A percentile compares a stretch with the other conserved stretches of the same genome.
Evolutionary conservation across 2,113 vertebrate genomes (phyloP).

Genomic region (Marcusenius ussheri): DNA sequence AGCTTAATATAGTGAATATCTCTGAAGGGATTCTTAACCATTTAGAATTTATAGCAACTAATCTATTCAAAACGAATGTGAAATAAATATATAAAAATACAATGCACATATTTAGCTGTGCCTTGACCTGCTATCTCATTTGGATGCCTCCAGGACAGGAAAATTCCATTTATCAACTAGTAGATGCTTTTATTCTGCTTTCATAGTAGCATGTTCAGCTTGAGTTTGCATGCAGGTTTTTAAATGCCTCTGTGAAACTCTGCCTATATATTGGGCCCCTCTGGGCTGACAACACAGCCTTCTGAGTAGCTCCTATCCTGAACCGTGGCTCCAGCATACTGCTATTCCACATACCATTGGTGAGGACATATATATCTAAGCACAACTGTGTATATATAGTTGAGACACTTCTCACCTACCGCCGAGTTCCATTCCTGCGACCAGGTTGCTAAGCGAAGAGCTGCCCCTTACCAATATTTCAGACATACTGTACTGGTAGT

Average conservation of each 20-base stretch:
- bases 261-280: not conserved
- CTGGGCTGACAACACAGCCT: not conserved
- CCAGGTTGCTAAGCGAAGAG: too few relatives aligned
- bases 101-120: not conserved
- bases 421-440: too few relatives aligned
- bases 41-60: conserved; percentile 17
- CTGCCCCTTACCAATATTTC: too few relatives aligned
- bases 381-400: not conserved
- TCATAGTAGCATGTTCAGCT: conserved; percentile 4
- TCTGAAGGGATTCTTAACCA: conserved; percentile 18
- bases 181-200: not conserved
- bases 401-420: too few relatives aligned
- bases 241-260: not conserved
- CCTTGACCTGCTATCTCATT: not conserved
- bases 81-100: conserved; percentile 11
- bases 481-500: too few relatives aligned
- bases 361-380: not conserved
- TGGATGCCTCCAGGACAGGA: not conserved
- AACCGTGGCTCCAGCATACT: not conserved
- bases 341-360: not conserved
- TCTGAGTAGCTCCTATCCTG: not conserved
- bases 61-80: not conserved
- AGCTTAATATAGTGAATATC: not conserved
- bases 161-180: not conserved
- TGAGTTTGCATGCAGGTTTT: not conserved